Base-by-base conservation (phyloP, 2,113 vertebrate species). In the Ancistrus triradiatus region DNA sequence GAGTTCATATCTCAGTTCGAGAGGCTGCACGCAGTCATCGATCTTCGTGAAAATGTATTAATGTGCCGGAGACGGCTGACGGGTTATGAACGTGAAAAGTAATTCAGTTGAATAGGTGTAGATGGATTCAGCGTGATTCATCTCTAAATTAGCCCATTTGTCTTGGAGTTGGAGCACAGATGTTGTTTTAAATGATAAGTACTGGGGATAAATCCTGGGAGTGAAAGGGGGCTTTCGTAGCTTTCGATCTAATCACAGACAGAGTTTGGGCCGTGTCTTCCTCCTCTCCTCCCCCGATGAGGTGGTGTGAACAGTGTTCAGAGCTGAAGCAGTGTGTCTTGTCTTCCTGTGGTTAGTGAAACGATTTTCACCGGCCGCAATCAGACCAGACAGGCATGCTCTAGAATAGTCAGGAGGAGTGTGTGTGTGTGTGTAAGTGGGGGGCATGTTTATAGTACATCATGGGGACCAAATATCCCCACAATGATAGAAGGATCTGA, bases 1-100 rank as follows among this genome's bases (percentile, higher is more conserved):
- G 62, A 66, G 60, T 69, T 59, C 38, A 58, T 43, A 48, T 13
- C 18, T 28, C 21, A 7, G 66, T 50, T 6, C n/a, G 28, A 56
- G 40, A 9, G n/a, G 28, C 44, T 25, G 4, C 38, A 22, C 27
- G 19, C 21, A 11, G 11, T 25, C 63, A 25, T 22, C 19, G 38
- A 15, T 55, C 50, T 21, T 38, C 44, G 6, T 35, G 11, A 56
- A 25, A n/a, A n/a, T n/a, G n/a, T n/a, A n/a, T n/a, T n/a, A n/a
- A n/a, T n/a, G n/a, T n/a, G n/a, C n/a, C n/a, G n/a, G n/a, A n/a
- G n/a, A n/a, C n/a, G n/a, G n/a, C n/a, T n/a, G n/a, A n/a, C n/a
- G n/a, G n/a, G 27, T 55, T 50, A 18, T 52, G 7, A 18, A 9
- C 25, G 18, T 33, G 61, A 37, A 27, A 52, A 18, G 25, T 42